Evolutionary conservation across 2,113 vertebrate species (phyloP).

Genomic region (Phalacrocorax brasilianus): DNA sequence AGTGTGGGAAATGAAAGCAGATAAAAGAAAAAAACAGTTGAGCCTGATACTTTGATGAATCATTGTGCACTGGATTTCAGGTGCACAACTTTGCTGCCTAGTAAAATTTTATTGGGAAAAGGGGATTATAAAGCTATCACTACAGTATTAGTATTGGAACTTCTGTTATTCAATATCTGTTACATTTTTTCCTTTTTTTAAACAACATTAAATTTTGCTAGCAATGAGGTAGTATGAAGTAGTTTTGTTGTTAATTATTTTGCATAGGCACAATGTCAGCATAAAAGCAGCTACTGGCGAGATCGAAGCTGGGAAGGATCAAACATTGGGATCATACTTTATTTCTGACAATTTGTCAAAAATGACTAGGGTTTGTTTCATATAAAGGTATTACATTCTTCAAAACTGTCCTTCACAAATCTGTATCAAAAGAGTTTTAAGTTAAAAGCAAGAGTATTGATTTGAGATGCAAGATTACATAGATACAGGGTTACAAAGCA

Average conservation of each 20-base stretch:
- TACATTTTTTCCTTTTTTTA: neutral
- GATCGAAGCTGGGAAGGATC: constrained; percentile 46
- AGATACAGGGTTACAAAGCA: neutral
- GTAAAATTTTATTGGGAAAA: neutral
- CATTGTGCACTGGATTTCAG: neutral
- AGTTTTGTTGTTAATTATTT: constrained; percentile 29
- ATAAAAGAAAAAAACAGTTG: neutral
- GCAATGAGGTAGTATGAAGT: neutral
- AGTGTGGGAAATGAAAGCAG: neutral
- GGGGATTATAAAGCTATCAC: neutral
- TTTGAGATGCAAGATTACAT: neutral
- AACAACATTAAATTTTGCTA: neutral
- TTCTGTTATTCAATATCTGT: neutral
- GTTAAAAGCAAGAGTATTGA: neutral
- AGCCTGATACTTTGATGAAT: neutral
- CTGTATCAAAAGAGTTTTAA: neutral
- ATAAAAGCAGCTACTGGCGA: constrained; percentile 18
- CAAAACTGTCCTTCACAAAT: too few relatives aligned
- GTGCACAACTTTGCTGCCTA: neutral
- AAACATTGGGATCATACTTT: constrained; percentile 9
- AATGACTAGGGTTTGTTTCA: neutral
- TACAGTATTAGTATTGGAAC: neutral
- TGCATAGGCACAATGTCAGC: neutral
- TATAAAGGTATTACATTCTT: neutral
- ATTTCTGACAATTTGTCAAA: constrained; percentile 50